These are phyloP conservation scores for Cynopterus brachyotis DNA, from an alignment of 2,113 vertebrate species.

Conservation along the genomic window DNA sequence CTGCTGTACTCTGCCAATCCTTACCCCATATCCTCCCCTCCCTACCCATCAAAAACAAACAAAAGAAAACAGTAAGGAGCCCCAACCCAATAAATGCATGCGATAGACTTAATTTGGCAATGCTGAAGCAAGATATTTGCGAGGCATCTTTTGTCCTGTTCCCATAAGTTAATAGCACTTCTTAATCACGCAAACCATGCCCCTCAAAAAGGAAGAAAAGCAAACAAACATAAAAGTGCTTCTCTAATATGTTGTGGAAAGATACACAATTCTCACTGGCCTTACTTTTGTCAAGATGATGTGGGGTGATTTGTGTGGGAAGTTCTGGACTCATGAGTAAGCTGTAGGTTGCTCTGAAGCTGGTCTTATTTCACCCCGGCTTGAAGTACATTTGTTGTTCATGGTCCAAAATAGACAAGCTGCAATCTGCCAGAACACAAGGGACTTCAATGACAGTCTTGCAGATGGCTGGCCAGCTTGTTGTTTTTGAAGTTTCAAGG, in stretches of 20 bases:
- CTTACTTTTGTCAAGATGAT: background rate
- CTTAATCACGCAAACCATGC: background rate
- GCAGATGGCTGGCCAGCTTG: background rate
- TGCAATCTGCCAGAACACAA: background rate
- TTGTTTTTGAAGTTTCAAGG: constrained; percentile 19
- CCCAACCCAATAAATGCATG: background rate
- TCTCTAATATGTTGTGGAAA: background rate
- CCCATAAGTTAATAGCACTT: background rate
- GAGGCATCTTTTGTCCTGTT: background rate
- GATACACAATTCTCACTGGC: background rate
- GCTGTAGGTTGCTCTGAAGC: background rate
- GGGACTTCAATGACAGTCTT: background rate
- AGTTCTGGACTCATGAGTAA: background rate
- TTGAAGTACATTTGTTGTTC: background rate
- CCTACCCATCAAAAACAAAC: background rate
- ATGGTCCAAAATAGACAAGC: background rate
- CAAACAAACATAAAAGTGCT: background rate
- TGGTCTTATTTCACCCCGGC: constrained; percentile 7
- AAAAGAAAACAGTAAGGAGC: background rate
- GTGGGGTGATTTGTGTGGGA: background rate
- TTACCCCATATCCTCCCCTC: background rate
- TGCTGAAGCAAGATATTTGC: background rate
- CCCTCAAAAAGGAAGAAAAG: background rate
- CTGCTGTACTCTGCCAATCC: background rate
- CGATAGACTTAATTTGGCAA: background rate